These are phyloP conservation scores for Aurelia aurita complex sp. Pacific DNA, from an alignment of 30 jellyfish, hydroid and myxozoan genomes.

Conservation along the genomic window DNA sequence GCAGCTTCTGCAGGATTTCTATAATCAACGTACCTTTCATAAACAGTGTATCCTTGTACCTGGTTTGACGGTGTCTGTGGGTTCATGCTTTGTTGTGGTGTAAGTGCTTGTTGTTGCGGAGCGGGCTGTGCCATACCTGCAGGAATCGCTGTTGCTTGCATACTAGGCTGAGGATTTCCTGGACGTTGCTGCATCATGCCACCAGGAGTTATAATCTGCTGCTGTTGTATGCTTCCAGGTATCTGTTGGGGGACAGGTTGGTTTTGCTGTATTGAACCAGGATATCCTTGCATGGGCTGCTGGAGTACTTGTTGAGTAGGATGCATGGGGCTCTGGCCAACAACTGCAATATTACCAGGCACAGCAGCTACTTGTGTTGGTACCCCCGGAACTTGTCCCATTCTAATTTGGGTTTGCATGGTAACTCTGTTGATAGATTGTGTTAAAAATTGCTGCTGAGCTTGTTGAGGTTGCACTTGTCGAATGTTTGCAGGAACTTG, in stretches of 20 bases:
- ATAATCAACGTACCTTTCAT: slow-evolving; percentile 56
- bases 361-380: slow-evolving; percentile 21
- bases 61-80: slow-evolving; percentile 8
- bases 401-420: not conserved
- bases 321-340: slow-evolving; percentile 21
- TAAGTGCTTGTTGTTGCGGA: not conserved
- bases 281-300: slow-evolving; percentile 1
- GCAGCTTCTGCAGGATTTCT: slow-evolving; percentile 24
- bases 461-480: not conserved
- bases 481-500: slow-evolving; percentile 1
- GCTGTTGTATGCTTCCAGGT: slow-evolving; percentile 36
- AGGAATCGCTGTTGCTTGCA: slow-evolving; percentile 14
- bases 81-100: not conserved
- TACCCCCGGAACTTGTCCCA: not conserved
- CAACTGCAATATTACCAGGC: not conserved
- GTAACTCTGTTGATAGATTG: not conserved
- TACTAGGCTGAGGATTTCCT: slow-evolving; percentile 8
- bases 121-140: slow-evolving; percentile 4
- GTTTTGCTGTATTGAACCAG: not conserved
- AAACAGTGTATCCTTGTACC: slow-evolving; percentile 38
- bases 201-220: slow-evolving; percentile 9
- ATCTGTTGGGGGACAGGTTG: slow-evolving; percentile 34
- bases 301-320: slow-evolving; percentile 12
- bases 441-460: not conserved
- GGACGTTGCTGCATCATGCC: slow-evolving; percentile 4